Percentiles rank a stretch among this genome's conserved stretches.
These are phyloP conservation scores for Poeciliopsis occidentalis DNA, from an alignment of 2,113 vertebrate genomes.

Conservation along the genomic window DNA sequence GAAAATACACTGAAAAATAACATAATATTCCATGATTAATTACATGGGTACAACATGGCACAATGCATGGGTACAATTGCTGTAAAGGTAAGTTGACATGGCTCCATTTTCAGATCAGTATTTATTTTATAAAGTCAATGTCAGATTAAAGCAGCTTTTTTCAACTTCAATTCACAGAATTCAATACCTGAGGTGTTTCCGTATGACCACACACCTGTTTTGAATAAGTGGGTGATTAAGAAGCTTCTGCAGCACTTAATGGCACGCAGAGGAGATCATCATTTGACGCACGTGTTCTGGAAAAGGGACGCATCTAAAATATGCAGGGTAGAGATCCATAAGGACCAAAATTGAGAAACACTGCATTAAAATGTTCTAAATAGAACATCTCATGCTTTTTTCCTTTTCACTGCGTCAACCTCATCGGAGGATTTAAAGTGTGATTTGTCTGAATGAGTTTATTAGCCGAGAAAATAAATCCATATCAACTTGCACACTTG, in stretches of 20 bases:
- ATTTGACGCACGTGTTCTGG: too few species aligned
- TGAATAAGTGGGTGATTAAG: too few species aligned
- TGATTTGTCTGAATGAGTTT: not conserved
- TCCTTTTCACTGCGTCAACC: not conserved
- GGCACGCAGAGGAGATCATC: too few species aligned
- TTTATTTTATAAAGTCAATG: not conserved
- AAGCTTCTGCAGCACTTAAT: too few species aligned
- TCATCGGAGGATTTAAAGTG: slow-evolving; percentile 5
- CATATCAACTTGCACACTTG: slow-evolving; percentile 40
- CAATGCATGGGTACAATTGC: too few species aligned
- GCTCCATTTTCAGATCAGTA: not conserved
- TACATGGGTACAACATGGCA: too few species aligned
- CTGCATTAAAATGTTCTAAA: not conserved
- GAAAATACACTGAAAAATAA: not conserved
- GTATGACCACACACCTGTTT: too few species aligned
- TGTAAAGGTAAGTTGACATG: not conserved
- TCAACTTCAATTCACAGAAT: too few species aligned
- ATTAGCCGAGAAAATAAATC: slow-evolving; percentile 11
- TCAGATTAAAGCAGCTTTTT: not conserved
- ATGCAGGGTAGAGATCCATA: too few species aligned
- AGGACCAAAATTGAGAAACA: too few species aligned
- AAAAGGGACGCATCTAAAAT: too few species aligned
- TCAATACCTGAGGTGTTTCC: too few species aligned
- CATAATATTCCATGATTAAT: not conserved
- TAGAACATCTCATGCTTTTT: not conserved